phyloP scores from a whole-genome alignment of 1,140 invertebrate species.

The Oncopeltus fasciatus region DNA sequence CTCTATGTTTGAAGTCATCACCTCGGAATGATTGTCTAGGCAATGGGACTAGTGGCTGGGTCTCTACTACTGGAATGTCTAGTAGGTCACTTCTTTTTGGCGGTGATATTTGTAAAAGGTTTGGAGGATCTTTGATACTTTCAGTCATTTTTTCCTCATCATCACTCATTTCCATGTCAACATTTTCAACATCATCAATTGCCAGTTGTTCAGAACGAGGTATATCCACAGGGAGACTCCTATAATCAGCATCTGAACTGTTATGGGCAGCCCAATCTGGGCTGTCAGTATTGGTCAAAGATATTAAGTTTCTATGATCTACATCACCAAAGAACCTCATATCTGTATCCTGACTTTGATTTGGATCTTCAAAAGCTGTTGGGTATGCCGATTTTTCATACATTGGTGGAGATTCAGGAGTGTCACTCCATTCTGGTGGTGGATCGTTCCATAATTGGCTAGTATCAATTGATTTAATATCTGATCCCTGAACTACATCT shows the following conservation, averaged over 20 bases:
- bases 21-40: not conserved
- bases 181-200: constrained; percentile 43
- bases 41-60: not conserved
- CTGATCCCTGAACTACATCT: not conserved
- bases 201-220: not conserved
- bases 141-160: constrained; percentile 34
- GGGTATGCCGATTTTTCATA: constrained; percentile 41
- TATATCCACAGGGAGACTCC: not conserved
- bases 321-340: constrained; percentile 37
- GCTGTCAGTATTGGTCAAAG: constrained; percentile 55
- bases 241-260: not conserved
- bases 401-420: constrained; percentile 46
- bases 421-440: constrained; percentile 30
- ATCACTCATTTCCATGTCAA: constrained; percentile 59
- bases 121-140: not conserved
- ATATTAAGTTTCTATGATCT: constrained; percentile 71
- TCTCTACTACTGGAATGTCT: not conserved
- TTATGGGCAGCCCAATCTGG: constrained; percentile 9
- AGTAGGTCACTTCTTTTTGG: not conserved
- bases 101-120: not conserved
- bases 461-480: not conserved
- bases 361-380: constrained; percentile 37
- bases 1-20: not conserved
- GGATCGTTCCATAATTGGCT: too few relatives aligned
- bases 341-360: constrained; percentile 19